Conservation (phyloP, 2,888 invertebrate genomes). For the Euplagia quadripunctaria region DNA sequence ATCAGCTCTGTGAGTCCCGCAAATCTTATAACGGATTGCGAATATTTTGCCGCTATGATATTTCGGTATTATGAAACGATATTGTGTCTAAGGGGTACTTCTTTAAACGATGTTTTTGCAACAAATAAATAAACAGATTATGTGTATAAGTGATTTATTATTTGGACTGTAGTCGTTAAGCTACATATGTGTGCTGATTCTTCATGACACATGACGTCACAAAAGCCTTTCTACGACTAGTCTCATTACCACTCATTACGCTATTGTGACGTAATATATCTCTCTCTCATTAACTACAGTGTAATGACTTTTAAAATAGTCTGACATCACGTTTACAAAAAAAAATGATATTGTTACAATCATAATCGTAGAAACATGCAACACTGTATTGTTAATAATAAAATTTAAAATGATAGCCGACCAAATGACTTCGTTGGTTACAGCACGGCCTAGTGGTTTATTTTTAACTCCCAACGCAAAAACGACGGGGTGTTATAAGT, state of each 20-base stretch:
- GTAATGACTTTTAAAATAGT: constrained; percentile 7
- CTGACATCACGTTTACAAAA: not conserved
- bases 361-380: too few relatives aligned
- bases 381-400: too few relatives aligned
- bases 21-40: constrained; percentile 3
- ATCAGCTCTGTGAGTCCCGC: constrained; percentile 12
- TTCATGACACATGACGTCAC: constrained; percentile 17
- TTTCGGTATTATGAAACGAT: not conserved
- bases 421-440: too few relatives aligned
- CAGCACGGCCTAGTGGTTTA: too few relatives aligned
- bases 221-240: constrained; percentile 11
- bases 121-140: not conserved
- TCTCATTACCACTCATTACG: constrained; percentile 30
- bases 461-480: too few relatives aligned
- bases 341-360: not conserved
- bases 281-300: constrained; percentile 19
- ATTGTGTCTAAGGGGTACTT: not conserved
- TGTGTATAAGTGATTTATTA: not conserved
- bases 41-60: constrained; percentile 10
- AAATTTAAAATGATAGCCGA: too few relatives aligned
- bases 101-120: not conserved
- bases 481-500: too few relatives aligned
- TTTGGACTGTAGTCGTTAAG: not conserved
- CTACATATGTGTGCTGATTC: not conserved
- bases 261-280: constrained; percentile 40